Evolutionary conservation across 1,140 invertebrate genomes (phyloP), one percentile per base, ranked within the genome.

Genomic region (Condylostylus longicornis): DNA sequence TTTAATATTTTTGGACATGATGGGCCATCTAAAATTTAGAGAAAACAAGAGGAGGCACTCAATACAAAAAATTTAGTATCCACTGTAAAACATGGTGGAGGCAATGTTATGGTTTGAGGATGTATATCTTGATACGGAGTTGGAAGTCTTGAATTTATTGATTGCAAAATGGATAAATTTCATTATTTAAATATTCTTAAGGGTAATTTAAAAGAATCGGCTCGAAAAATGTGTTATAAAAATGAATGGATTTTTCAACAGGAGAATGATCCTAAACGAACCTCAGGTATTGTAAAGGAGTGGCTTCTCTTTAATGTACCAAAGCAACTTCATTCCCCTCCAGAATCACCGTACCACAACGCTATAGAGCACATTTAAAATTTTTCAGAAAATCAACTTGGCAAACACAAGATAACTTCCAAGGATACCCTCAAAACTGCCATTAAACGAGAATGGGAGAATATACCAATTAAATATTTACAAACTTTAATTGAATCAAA

Each of bases 31-130:
- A n/a, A n/a, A n/a, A n/a, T n/a, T n/a, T n/a, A n/a, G n/a, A n/a
- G n/a, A n/a, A n/a, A n/a, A n/a, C n/a, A n/a, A n/a, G n/a, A n/a
- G n/a, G n/a, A n/a, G n/a, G n/a, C n/a, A n/a, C n/a, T n/a, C n/a
- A 38, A 44, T 35, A 41, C 41, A 30, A 37, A 19, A 28, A 28
- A 51, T 43, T 36, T 44, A 14, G 35, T 25, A 13, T 15, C 50
- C 20, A 62, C 61, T 2, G 48, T 63, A 12, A 63, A 63, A 44
- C 51, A 60, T 38, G 50, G 54, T 29, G 49, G 53, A n/a, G 50
- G 52, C 20, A 35, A 21, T 23, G 36, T 55, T 8, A 57, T 62
- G 52, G 47, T 57, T 10, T 62, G 56, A 53, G 60, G 49, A n/a
- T 50, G 42, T 31, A 49, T 62, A 33, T 34, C 42, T 12, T 28